A percentile compares a stretch with the other conserved stretches of the same genome.
These are phyloP conservation scores for Phataginus tricuspis DNA, from an alignment of 2,797 vertebrate genomes.

Conservation along the genomic window DNA sequence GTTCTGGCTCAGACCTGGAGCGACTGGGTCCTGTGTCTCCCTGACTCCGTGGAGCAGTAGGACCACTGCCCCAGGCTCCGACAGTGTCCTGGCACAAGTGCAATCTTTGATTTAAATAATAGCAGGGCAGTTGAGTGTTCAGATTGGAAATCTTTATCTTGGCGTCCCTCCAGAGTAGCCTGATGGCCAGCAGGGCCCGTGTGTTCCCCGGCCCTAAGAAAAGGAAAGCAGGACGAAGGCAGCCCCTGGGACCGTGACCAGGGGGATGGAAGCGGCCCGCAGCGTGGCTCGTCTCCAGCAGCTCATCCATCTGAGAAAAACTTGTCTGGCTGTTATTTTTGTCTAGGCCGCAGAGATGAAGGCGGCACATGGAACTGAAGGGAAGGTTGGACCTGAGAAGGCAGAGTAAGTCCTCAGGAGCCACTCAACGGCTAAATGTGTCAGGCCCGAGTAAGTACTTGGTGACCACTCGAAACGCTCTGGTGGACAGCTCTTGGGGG, in stretches of 20 bases:
- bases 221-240: background rate
- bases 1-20: background rate
- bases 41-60: background rate
- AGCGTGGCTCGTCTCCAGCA: background rate
- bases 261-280: background rate
- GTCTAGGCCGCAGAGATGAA: slow-evolving; percentile 91
- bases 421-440: background rate
- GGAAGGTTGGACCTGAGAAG: slow-evolving; percentile 94
- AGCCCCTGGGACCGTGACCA: background rate
- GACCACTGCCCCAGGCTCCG: background rate
- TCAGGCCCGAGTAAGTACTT: too few species aligned
- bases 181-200: background rate
- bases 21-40: background rate
- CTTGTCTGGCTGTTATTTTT: slow-evolving; percentile 79
- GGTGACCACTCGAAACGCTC: background rate
- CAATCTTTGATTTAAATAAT: background rate
- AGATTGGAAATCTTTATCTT: slow-evolving; percentile 6
- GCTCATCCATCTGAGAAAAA: background rate
- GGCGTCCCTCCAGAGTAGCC: background rate
- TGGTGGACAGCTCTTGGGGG: slow-evolving; percentile 39
- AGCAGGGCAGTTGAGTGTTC: background rate
- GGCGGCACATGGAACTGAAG: slow-evolving; percentile 88
- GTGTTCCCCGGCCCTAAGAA: background rate
- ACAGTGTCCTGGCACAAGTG: background rate
- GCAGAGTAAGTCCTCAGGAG: slow-evolving; percentile 93